Evolutionary conservation across 2,888 invertebrate genomes (phyloP), one percentile per base, ranked within the genome.

Genomic region (Mythimna ferrago): DNA sequence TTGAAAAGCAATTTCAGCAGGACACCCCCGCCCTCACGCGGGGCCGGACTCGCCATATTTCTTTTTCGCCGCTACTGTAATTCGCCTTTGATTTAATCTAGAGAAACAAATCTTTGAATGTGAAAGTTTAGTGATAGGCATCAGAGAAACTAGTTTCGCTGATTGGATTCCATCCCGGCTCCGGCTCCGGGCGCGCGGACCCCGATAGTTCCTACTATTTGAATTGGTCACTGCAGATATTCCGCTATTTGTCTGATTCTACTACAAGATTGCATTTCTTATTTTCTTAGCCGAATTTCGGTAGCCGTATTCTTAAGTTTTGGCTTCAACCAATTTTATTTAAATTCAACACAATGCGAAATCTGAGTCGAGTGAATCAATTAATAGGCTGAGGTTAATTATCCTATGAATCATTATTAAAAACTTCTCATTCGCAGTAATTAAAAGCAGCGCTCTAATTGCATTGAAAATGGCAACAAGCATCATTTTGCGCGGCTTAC

Each of bases 1-100:
- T 96, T 96, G 96, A 96, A 96, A 96, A 96, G 96, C 96, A 96
- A 96, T 96, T 96, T 96, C 96, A 96, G 94, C 93, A 94, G 94
- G 95, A 95, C 96, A 95, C 96, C 96, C 94, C 95, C 95, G 93
- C 93, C 94, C 94, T 92, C 90, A 90, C 89, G 92, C 93, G 91
- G 94, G 93, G 93, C 94, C 94, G 95, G 94, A 93, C 94, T 93
- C 91, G 91, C 94, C 94, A 95, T 96, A 95, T 96, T 96, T 96
- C 96, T 96, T 96, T 95, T 95, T 96, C 95, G 95, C 95, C 94
- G 94, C 96, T 94, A 94, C 94, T 94, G 96, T 96, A 96, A 96
- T 96, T 96, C 95, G 95, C 95, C 94, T 95, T 95, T 95, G 96
- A 96, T 96, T 96, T 96, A 96, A 96, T 96, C 96, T 96, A 90